Percentiles rank a stretch among this genome's conserved stretches.
These are phyloP conservation scores for Coendou prehensilis DNA, from an alignment of 2,797 vertebrate species.

Conservation along the genomic window DNA sequence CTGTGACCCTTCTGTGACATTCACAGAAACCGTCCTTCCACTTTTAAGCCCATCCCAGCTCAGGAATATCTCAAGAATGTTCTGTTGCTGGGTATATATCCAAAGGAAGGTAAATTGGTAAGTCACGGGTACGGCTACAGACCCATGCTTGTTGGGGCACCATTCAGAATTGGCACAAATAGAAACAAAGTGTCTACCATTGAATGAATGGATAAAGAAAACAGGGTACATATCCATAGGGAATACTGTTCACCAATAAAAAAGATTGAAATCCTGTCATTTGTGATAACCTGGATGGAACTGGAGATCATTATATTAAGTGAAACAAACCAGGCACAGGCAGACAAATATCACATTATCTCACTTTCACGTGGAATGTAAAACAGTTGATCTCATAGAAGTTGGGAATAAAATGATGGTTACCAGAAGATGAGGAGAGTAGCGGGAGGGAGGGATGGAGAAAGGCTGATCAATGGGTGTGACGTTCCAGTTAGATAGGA, in stretches of 20 bases:
- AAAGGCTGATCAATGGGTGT: not conserved
- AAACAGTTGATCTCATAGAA: not conserved
- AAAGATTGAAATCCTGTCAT: not conserved
- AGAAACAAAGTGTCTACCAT: not conserved
- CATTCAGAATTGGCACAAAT: not conserved
- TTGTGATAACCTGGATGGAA: not conserved
- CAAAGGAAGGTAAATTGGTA: not conserved
- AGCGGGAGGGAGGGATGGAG: not conserved
- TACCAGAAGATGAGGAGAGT: not conserved
- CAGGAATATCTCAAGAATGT: not conserved
- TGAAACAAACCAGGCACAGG: not conserved
- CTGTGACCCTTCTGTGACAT: not conserved
- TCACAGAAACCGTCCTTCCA: not conserved
- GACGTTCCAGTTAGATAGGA: not conserved
- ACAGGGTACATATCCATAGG: not conserved
- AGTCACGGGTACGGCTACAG: not conserved
- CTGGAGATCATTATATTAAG: not conserved
- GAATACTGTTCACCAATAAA: not conserved
- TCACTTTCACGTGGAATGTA: not conserved
- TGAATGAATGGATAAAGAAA: not conserved
- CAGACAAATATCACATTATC: not conserved
- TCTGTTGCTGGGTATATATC: not conserved
- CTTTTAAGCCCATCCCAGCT: not conserved
- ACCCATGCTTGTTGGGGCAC: not conserved
- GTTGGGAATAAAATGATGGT: not conserved